phyloP scores from a whole-genome alignment of 2,113 vertebrate species.

The Cyanoliseus patagonus region DNA sequence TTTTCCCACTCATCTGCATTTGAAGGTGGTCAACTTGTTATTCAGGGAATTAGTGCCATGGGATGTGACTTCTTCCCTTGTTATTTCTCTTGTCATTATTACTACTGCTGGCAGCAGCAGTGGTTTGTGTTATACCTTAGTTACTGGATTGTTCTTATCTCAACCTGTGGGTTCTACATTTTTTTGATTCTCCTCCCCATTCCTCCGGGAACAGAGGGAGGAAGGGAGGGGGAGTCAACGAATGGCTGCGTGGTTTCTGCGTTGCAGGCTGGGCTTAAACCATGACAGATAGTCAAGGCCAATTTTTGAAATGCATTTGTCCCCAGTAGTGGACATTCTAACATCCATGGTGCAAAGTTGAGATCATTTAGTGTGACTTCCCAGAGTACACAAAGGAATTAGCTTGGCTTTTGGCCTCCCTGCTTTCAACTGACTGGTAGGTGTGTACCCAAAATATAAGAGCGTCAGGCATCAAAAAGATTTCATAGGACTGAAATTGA shows the following conservation, averaged over 20 bases:
- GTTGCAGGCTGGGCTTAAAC: too few species aligned
- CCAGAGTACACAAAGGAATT: background rate
- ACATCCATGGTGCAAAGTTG: background rate
- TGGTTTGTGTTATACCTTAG: too few species aligned
- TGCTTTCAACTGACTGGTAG: constrained; percentile 9
- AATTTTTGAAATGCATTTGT: background rate
- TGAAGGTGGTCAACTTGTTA: background rate
- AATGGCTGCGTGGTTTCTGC: too few species aligned
- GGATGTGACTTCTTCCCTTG: background rate
- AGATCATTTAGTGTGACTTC: background rate
- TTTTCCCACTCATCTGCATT: background rate
- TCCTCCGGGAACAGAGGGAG: too few species aligned
- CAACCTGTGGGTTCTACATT: too few species aligned
- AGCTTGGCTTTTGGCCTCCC: background rate
- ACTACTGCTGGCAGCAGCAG: too few species aligned
- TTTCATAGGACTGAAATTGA: background rate
- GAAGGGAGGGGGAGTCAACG: too few species aligned
- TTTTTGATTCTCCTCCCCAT: too few species aligned
- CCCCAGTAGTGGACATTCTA: background rate
- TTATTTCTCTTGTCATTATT: too few species aligned
- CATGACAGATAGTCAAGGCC: background rate
- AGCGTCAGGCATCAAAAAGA: background rate
- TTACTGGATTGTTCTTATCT: too few species aligned
- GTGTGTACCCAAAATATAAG: constrained; percentile 2
- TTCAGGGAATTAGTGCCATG: background rate